phyloP scores from a whole-genome alignment of 2,888 invertebrate genomes.

The Thecocarcelia acutangulata region DNA sequence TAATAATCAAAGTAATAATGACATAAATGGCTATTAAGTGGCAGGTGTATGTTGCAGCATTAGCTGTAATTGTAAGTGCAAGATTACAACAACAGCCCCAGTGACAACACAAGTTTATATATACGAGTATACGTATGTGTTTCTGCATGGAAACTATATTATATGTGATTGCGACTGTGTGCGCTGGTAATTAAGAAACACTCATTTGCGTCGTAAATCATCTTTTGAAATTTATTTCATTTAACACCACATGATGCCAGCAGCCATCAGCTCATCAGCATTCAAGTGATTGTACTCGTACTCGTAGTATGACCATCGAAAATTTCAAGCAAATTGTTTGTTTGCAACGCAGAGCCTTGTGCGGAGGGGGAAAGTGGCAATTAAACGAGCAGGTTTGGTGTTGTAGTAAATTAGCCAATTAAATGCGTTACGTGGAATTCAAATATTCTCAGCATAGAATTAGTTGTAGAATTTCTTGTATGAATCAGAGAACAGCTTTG shows the following conservation, averaged over 20 bases:
- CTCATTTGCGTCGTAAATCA: slow-evolving; percentile 72
- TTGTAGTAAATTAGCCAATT: neutral
- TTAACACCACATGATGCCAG: slow-evolving; percentile 71
- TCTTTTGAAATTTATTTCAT: slow-evolving; percentile 73
- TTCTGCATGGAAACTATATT: neutral
- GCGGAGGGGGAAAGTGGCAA: neutral
- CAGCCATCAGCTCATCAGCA: slow-evolving; percentile 20
- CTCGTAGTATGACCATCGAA: slow-evolving; percentile 8
- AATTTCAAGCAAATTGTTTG: slow-evolving; percentile 35
- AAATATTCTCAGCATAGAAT: too few species aligned
- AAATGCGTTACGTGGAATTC: too few species aligned
- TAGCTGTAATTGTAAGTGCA: slow-evolving; percentile 4
- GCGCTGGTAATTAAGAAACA: slow-evolving; percentile 48
- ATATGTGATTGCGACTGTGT: slow-evolving; percentile 10
- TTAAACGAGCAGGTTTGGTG: slow-evolving; percentile 12
- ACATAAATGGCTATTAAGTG: slow-evolving; percentile 54
- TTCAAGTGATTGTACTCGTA: slow-evolving; percentile 11
- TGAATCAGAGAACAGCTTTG: too few species aligned
- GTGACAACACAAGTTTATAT: neutral
- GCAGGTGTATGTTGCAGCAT: slow-evolving; percentile 44
- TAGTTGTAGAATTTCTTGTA: too few species aligned
- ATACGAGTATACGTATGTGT: neutral
- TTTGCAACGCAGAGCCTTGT: neutral
- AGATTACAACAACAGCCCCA: slow-evolving; percentile 2
- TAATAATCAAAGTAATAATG: slow-evolving; percentile 56